Base-by-base conservation (phyloP, 2,888 invertebrate genomes). In the Pristionchus maxplancki region DNA sequence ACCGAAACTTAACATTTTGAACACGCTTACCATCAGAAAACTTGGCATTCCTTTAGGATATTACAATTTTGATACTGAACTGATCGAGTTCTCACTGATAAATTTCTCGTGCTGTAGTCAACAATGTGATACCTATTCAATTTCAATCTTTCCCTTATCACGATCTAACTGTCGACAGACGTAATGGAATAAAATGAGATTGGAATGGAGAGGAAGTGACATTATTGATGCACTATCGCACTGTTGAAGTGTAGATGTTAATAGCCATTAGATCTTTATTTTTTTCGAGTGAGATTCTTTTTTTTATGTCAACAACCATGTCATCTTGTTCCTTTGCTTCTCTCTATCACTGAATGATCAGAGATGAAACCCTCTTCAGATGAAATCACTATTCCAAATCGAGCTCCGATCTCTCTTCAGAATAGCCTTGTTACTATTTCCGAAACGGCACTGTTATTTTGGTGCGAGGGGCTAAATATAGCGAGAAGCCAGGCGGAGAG, bases 341-440 rank as follows among this genome's bases (percentile, higher is more conserved):
- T 28, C n/a, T 17, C 28, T 64, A 64, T 64, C 62, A 64, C 62
- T 64, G 62, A 15, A 37, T 37, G 34, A 71, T 71, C 37, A 71
- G 37, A 37, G 37, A 71, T 71, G 37, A 71, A 58, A 24, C 24
- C 9, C 31, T 11, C 24, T 71, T 37, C 71, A 71, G 71, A 34
- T 71, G 37, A 71, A 71, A 71, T 71, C 71, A 71, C 37, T 20
- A 71, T 71, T 17, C 37, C 71, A 8, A 64, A 64, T 64, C 6
- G n/a, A 64, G 3, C 64, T 67, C 17, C 15, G 28, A 67, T 67
- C 64, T 67, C 64, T 34, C 64, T 44, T 34, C 44, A 40, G 78
- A 78, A 78, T 78, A 78, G 78, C 44, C n/a, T 28, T 34, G 37
- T 15, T n/a, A 48, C 78, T 78, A 78, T 78, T 78, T 78, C 44